phyloP scores from a whole-genome alignment of 2,888 invertebrate species.

The Mystacides longicornis region DNA sequence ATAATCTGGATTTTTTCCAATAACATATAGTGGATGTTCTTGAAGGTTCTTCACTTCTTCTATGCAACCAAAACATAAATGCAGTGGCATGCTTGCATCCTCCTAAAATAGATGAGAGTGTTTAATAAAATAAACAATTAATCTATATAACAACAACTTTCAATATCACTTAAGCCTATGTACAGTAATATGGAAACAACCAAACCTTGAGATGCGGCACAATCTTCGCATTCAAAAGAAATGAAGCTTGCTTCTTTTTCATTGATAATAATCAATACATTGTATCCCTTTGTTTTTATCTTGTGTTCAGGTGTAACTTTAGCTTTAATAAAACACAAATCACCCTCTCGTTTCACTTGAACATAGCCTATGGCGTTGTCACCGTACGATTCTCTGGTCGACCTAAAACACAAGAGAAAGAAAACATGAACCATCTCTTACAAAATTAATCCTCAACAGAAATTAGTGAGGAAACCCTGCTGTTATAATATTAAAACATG shows the following conservation, averaged over 20 bases:
- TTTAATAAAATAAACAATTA: too few species aligned
- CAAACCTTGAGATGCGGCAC: constrained; percentile 7
- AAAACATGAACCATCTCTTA: too few species aligned
- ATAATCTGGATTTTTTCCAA: too few species aligned
- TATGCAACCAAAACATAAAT: constrained; percentile 4
- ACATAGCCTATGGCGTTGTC: constrained; percentile 26
- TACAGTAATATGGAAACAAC: too few species aligned
- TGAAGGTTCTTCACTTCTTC: constrained; percentile 6
- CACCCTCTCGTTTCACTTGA: constrained; percentile 23
- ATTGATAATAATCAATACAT: constrained; percentile 17
- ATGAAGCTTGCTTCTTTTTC: constrained; percentile 14
- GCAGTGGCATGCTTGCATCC: constrained; percentile 6
- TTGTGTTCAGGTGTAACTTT: constrained; percentile 28
- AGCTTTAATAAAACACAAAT: constrained; percentile 26
- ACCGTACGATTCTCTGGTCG: constrained; percentile 20
- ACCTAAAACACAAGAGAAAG: constrained; percentile 13
- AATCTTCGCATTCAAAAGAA: constrained; percentile 7
- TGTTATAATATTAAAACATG: too few species aligned
- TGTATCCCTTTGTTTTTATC: constrained; percentile 19
- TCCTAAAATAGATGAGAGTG: too few species aligned
- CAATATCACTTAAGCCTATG: too few species aligned
- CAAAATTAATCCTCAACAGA: too few species aligned
- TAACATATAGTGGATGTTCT: background rate
- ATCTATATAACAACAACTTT: too few species aligned
- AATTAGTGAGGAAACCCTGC: too few species aligned